A percentile compares a stretch with the other conserved stretches of the same genome.
phyloP scores from a whole-genome alignment of 2,113 vertebrate species.

The Thermophis baileyi region DNA sequence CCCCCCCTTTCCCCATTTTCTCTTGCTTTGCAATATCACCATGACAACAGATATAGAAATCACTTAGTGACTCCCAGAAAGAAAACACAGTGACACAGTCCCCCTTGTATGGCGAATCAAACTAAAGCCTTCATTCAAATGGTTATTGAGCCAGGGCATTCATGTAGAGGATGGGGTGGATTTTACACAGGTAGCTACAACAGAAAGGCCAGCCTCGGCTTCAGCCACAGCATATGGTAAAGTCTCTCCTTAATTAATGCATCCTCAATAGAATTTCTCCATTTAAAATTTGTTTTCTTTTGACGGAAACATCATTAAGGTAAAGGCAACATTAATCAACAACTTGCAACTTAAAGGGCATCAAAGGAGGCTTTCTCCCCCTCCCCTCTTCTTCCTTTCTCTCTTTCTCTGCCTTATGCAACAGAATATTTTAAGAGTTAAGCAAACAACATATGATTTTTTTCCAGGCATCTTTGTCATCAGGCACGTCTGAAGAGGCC shows the following conservation, averaged over 20 bases:
- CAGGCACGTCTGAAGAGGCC: constrained; percentile 94
- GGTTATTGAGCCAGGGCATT: constrained; percentile 89
- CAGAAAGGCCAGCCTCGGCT: constrained; percentile 80
- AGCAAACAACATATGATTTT: constrained; percentile 51
- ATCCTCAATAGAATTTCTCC: constrained; percentile 83
- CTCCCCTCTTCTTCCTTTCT: background rate
- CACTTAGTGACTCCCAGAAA: constrained; percentile 94
- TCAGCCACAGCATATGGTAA: constrained; percentile 77
- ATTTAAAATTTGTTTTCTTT: constrained; percentile 88
- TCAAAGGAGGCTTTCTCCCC: constrained; percentile 70
- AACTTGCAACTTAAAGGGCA: constrained; percentile 80
- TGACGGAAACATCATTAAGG: constrained; percentile 83
- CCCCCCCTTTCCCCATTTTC: constrained; percentile 76
- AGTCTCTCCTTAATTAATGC: constrained; percentile 81
- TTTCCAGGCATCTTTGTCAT: constrained; percentile 50
- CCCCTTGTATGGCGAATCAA: constrained; percentile 91
- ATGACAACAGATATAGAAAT: constrained; percentile 99
- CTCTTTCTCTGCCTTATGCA: constrained; percentile 30
- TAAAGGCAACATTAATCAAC: constrained; percentile 87
- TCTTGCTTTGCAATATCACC: constrained; percentile 87
- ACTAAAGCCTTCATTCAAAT: constrained; percentile 88
- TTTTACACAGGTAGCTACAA: constrained; percentile 86
- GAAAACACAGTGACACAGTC: constrained; percentile 91
- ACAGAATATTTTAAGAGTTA: constrained; percentile 77
- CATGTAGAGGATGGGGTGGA: constrained; percentile 85